These are phyloP conservation scores for Gryllus longicercus DNA, from an alignment of 2,888 invertebrate species.

Conservation along the genomic window DNA sequence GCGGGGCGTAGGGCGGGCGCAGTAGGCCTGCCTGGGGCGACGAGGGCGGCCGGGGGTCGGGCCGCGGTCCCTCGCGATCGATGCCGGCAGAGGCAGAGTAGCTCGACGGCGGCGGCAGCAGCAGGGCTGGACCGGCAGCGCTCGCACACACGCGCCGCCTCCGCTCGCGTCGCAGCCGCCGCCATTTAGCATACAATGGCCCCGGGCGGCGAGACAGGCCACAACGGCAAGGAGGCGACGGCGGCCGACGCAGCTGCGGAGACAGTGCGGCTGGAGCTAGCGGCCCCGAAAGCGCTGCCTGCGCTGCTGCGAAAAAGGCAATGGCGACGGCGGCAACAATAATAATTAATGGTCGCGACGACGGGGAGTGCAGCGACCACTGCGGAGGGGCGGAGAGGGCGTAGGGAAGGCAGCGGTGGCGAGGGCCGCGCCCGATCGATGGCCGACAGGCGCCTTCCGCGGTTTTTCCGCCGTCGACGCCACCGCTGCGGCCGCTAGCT, in stretches of 20 bases:
- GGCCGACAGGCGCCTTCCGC: background rate
- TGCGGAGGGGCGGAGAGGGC: too few species aligned
- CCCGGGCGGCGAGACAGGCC: background rate
- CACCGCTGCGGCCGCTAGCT: background rate
- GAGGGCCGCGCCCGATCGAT: background rate
- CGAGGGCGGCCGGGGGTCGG: too few species aligned
- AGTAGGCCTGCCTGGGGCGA: too few species aligned
- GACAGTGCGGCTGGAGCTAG: too few species aligned
- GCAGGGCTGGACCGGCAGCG: too few species aligned
- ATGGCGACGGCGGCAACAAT: background rate
- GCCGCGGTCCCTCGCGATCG: too few species aligned
- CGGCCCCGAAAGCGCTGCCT: too few species aligned
- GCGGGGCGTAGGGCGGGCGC: too few species aligned
- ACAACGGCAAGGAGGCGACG: background rate
- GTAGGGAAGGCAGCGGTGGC: background rate
- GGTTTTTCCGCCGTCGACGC: background rate
- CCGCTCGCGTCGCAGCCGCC: background rate
- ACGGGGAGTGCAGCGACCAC: background rate
- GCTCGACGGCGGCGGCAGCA: too few species aligned
- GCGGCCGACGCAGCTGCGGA: too few species aligned
- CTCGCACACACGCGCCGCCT: background rate
- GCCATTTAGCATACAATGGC: conserved; percentile 10
- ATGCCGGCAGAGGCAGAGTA: too few species aligned
- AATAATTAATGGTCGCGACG: background rate
- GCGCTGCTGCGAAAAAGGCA: background rate